Evolutionary conservation across 2,113 vertebrate genomes (phyloP).

Genomic region (Centrocercus urophasianus): DNA sequence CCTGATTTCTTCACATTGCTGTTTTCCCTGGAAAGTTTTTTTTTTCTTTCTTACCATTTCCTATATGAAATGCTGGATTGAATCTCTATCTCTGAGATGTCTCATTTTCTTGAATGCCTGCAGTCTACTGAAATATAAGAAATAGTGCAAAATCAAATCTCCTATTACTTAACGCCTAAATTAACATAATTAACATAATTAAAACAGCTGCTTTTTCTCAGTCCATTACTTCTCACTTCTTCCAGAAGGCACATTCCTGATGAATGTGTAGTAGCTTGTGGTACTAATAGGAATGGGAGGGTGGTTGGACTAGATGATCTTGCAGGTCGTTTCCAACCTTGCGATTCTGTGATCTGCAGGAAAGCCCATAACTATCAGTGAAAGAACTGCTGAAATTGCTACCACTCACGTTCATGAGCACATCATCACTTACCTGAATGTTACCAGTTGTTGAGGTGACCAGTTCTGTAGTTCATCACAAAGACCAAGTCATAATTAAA

Average conservation of each 20-base stretch:
- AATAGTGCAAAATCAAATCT: background rate
- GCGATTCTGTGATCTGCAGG: background rate
- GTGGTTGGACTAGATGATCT: too few species aligned
- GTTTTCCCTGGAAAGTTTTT: background rate
- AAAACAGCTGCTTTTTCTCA: constrained; percentile 23
- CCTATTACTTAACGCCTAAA: constrained; percentile 28
- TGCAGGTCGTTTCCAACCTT: too few species aligned
- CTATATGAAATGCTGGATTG: background rate
- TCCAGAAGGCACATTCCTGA: constrained; percentile 31
- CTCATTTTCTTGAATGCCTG: background rate
- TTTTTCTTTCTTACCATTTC: background rate
- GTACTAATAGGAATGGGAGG: too few species aligned
- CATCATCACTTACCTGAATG: background rate
- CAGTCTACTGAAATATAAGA: constrained; percentile 11
- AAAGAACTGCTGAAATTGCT: constrained; percentile 46
- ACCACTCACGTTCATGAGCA: background rate
- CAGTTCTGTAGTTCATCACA: background rate
- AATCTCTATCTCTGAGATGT: background rate
- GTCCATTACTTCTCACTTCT: constrained; percentile 9
- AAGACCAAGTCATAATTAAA: background rate
- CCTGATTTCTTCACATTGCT: background rate
- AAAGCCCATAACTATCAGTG: constrained; percentile 24
- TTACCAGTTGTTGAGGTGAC: background rate
- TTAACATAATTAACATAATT: constrained; percentile 36
- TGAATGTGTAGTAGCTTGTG: too few species aligned